Conservation (phyloP, 2,113 vertebrate species). For the Syngnathus typhle region DNA sequence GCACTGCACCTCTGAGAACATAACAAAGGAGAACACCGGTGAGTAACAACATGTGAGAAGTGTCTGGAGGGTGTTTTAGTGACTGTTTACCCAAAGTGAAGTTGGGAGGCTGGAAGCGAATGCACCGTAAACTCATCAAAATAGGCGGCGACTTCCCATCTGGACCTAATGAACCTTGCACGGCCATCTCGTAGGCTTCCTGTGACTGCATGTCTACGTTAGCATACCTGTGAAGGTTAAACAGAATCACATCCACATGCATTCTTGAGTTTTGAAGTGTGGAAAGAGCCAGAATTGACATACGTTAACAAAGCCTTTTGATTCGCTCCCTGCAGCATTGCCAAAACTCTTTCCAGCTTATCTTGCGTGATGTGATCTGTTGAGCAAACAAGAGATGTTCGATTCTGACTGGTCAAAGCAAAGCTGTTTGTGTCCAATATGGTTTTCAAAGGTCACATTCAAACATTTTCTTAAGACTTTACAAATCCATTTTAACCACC, state of each 20-base stretch:
- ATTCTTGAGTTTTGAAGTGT: background rate
- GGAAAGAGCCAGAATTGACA: conserved; percentile 27
- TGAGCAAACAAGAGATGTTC: conserved; percentile 16
- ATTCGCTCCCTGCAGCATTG: conserved; percentile 86
- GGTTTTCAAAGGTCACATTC: too few species aligned
- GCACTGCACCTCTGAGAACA: conserved; percentile 80
- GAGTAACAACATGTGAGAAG: background rate
- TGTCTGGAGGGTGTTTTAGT: background rate
- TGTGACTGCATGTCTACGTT: conserved; percentile 82
- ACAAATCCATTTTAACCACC: background rate
- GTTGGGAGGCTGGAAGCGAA: conserved; percentile 76
- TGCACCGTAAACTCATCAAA: conserved; percentile 78
- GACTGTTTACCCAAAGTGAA: conserved; percentile 81
- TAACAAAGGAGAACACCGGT: background rate
- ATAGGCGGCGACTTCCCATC: conserved; percentile 80
- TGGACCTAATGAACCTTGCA: conserved; percentile 79
- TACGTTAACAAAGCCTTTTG: conserved; percentile 86
- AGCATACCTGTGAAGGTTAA: conserved; percentile 72
- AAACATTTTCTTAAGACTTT: background rate
- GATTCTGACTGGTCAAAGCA: background rate
- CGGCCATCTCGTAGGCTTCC: conserved; percentile 90
- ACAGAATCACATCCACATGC: background rate
- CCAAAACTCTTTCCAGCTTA: conserved; percentile 81
- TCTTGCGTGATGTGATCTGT: conserved; percentile 86
- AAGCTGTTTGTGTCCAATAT: background rate